Evolutionary conservation across 2,888 invertebrate genomes (phyloP).

Genomic region (Fabriciana adippe): DNA sequence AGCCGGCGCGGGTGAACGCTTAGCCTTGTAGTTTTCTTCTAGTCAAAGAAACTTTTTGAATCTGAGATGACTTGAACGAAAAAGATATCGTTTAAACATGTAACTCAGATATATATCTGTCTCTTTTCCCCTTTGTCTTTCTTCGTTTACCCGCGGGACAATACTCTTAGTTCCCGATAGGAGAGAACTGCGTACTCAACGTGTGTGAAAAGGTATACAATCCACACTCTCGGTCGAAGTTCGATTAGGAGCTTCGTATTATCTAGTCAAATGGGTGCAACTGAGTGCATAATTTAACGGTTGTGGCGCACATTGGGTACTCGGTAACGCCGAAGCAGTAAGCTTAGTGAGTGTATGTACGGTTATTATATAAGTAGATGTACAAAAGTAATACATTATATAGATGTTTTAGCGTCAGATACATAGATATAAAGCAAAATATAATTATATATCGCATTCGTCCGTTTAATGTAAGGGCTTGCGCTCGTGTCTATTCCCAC

Average conservation of each 20-base stretch:
- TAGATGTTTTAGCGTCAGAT: slow-evolving; percentile 83
- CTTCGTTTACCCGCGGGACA: slow-evolving; percentile 74
- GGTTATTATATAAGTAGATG: slow-evolving; percentile 82
- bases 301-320: slow-evolving; percentile 72
- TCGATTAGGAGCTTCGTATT: slow-evolving; percentile 45
- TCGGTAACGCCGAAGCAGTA: slow-evolving; percentile 64
- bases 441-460: slow-evolving; percentile 82
- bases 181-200: slow-evolving; percentile 68
- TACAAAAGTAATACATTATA: slow-evolving; percentile 83
- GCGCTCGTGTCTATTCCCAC: slow-evolving; percentile 81
- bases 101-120: slow-evolving; percentile 37
- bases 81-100: slow-evolving; percentile 16
- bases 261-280: slow-evolving; percentile 57
- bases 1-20: slow-evolving; percentile 77
- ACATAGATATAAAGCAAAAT: slow-evolving; percentile 82
- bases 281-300: slow-evolving; percentile 43
- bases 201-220: slow-evolving; percentile 52
- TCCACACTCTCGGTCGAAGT: slow-evolving; percentile 21
- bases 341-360: slow-evolving; percentile 82
- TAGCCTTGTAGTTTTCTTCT: slow-evolving; percentile 52
- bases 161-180: slow-evolving; percentile 67
- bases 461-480: slow-evolving; percentile 82
- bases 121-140: slow-evolving; percentile 42
- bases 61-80: slow-evolving; percentile 29
- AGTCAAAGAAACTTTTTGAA: slow-evolving; percentile 43